Base-by-base conservation (phyloP, 2,888 invertebrate genomes). In the Atethmia centrago region DNA sequence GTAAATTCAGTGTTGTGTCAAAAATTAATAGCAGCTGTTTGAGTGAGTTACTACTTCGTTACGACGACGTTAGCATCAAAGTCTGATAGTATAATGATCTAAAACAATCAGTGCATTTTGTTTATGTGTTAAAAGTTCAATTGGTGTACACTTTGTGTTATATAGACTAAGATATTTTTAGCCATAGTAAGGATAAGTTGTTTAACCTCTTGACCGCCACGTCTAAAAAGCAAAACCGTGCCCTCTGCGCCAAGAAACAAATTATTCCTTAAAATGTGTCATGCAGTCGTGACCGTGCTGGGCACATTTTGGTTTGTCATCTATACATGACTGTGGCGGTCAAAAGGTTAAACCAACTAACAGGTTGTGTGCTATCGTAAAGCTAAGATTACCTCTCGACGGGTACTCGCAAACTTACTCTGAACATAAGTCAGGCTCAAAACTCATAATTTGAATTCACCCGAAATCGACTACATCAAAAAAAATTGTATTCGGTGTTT, bases 281-380 rank as follows among this genome's bases (percentile, higher is more conserved):
- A n/a, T n/a, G n/a, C n/a, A n/a, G n/a, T n/a, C n/a, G n/a, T n/a
- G n/a, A n/a, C n/a, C n/a, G n/a, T n/a, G n/a, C n/a, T n/a, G n/a
- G n/a, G n/a, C n/a, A n/a, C n/a, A n/a, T n/a, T n/a, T n/a, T n/a
- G n/a, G n/a, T n/a, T n/a, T n/a, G n/a, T n/a, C n/a, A n/a, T n/a
- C n/a, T n/a, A n/a, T n/a, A n/a, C n/a, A n/a, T n/a, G n/a, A n/a
- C n/a, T n/a, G n/a, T n/a, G n/a, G n/a, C n/a, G n/a, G n/a, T n/a
- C n/a, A n/a, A n/a, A n/a, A n/a, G n/a, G n/a, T n/a, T n/a, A 89
- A 89, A 90, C 91, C 92, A 92, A 94, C 92, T 92, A 90, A 87
- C 90, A 90, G 96, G 95, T 95, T 96, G 95, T 96, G 95, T 95
- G 93, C 93, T 94, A 94, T 89, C 84, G 67, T 89, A 87, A 90